Evolutionary conservation across 2,113 vertebrate species (phyloP).

Genomic region (Esox niger): DNA sequence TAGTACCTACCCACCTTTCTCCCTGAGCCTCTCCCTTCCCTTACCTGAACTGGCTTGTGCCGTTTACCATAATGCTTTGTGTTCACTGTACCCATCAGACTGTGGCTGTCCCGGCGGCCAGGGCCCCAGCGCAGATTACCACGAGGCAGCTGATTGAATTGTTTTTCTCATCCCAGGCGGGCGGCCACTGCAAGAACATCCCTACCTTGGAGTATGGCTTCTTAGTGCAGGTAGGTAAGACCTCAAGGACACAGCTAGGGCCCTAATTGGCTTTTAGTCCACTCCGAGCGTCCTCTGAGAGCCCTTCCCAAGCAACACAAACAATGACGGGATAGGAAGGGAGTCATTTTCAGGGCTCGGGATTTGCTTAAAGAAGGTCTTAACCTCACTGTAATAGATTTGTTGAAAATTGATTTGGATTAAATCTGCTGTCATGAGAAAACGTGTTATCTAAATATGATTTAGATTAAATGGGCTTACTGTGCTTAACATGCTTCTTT

Average conservation of each 20-base stretch:
- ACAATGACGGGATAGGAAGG: neutral
- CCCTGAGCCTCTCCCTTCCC: conserved; percentile 23
- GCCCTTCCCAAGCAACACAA: neutral
- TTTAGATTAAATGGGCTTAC: too few relatives aligned
- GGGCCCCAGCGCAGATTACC: conserved; percentile 83
- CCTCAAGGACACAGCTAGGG: neutral
- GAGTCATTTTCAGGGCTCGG: neutral
- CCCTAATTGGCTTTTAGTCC: neutral
- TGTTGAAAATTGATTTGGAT: neutral
- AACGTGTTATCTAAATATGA: neutral
- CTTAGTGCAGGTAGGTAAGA: conserved; percentile 89
- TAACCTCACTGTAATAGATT: neutral
- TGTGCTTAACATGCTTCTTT: neutral
- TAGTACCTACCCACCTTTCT: conserved; percentile 2
- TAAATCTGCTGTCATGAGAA: too few relatives aligned
- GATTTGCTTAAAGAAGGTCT: neutral
- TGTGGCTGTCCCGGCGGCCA: conserved; percentile 79
- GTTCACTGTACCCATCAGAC: conserved; percentile 82
- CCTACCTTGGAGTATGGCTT: conserved; percentile 98
- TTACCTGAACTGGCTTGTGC: conserved; percentile 49
- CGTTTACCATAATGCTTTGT: conserved; percentile 80
- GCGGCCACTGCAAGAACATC: conserved; percentile 97
- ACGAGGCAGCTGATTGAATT: conserved; percentile 85
- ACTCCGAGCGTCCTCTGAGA: neutral
- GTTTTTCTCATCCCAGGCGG: conserved; percentile 84